Percentiles rank a stretch among this genome's conserved stretches.
These are phyloP conservation scores for Watsonalla cultraria DNA, from an alignment of 2,888 invertebrate species.

Conservation along the genomic window DNA sequence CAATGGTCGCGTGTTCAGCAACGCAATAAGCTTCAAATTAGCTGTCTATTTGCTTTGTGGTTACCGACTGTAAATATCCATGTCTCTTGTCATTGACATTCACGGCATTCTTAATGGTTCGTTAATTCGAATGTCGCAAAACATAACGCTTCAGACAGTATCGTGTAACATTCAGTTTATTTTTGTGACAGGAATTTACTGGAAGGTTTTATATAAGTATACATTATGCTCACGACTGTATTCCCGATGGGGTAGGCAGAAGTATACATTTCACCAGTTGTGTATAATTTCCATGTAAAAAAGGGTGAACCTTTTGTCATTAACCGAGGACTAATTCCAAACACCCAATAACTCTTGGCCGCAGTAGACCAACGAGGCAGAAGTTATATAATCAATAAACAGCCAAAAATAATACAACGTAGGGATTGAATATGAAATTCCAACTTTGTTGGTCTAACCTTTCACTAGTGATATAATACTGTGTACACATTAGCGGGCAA, in stretches of 20 bases:
- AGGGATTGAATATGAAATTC: not conserved
- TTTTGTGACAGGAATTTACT: constrained; percentile 21
- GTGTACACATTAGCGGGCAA: constrained; percentile 44
- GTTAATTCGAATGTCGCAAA: constrained; percentile 50
- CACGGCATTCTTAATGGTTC: constrained; percentile 49
- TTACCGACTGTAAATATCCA: constrained; percentile 41
- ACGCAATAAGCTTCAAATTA: constrained; percentile 37
- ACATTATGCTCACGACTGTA: too few relatives aligned
- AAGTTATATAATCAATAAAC: too few relatives aligned
- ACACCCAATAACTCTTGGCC: too few relatives aligned
- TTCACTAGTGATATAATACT: constrained; percentile 15
- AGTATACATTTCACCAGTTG: too few relatives aligned
- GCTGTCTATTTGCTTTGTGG: constrained; percentile 29
- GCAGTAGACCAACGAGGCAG: too few relatives aligned
- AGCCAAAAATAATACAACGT: too few relatives aligned
- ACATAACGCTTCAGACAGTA: constrained; percentile 33
- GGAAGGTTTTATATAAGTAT: constrained; percentile 6
- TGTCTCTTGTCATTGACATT: constrained; percentile 50
- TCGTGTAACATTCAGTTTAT: constrained; percentile 24
- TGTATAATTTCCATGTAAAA: too few relatives aligned
- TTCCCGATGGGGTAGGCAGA: too few relatives aligned
- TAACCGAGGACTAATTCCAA: too few relatives aligned
- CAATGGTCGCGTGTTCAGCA: constrained; percentile 13
- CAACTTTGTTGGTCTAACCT: not conserved
- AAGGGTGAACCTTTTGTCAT: too few relatives aligned